Conservation (phyloP, 2,113 vertebrate species). For the Notarius lentiginosus region DNA sequence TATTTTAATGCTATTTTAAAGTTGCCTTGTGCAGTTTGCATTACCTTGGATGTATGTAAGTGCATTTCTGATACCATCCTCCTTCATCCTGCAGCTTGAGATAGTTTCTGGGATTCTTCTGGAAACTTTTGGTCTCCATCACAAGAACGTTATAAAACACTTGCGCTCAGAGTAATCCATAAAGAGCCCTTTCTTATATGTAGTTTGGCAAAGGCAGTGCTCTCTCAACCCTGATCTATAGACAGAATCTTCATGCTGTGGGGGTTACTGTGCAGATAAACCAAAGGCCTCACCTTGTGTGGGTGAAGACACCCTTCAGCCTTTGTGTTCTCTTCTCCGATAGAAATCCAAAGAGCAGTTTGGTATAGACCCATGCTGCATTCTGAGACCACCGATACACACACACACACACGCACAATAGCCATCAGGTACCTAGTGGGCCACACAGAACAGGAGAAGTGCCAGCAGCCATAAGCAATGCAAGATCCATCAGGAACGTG, state of each 20-base stretch:
- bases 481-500: constrained; percentile 40
- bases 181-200: constrained; percentile 58
- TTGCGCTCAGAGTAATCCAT: constrained; percentile 57
- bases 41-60: background rate
- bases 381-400: constrained; percentile 12
- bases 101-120: background rate
- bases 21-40: background rate
- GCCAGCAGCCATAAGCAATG: constrained; percentile 21
- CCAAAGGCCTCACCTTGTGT: constrained; percentile 20
- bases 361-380: constrained; percentile 37
- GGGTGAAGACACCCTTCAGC: constrained; percentile 47
- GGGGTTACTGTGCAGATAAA: constrained; percentile 48
- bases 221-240: background rate
- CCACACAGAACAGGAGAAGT: constrained; percentile 30
- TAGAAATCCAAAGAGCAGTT: constrained; percentile 37
- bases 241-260: constrained; percentile 27
- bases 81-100: background rate
- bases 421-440: constrained; percentile 8
- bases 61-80: background rate
- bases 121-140: constrained; percentile 12
- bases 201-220: constrained; percentile 23
- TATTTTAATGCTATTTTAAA: constrained; percentile 1
- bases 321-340: constrained; percentile 62
- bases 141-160: constrained; percentile 5
- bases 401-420: background rate